Base-by-base conservation (phyloP, 2,888 invertebrate species). In the Crematogaster levior region DNA sequence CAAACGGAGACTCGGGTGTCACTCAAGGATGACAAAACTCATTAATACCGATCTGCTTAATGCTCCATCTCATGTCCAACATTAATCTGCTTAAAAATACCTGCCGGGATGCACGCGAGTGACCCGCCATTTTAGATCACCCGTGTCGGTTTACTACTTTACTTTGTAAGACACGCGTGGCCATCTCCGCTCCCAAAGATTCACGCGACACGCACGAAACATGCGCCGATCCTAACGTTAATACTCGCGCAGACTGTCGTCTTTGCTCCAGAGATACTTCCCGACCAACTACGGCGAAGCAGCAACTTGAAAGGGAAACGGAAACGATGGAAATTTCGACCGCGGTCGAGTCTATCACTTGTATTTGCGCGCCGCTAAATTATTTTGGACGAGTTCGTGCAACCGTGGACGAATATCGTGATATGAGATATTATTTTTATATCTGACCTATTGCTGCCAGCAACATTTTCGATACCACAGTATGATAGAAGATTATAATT, bases 21-120 rank as follows among this genome's bases (percentile, higher is more conserved):
- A 94, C 93, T 94, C 94, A 93, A 90, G 91, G 92, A 91, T 94
- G 94, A 94, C 94, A 93, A 93, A 92, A 92, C 93, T 94, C 94
- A 93, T 94, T 94, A 94, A 94, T 94, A 93, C 93, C 92, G 93
- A 94, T 94, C 94, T 93, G 92, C 92, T 93, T 93, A 94, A 94
- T 93, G 94, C 93, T 85, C 91, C 92, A 92, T 92, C 92, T 91
- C 93, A 92, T 92, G 92, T 93, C 92, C 91, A 88, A 91, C 93
- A 93, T 93, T 94, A 93, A 94, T 94, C 94, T 93, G 91, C 93
- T 93, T 93, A 93, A 93, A 92, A 93, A 93, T 93, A 92, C 86
- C 90, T 84, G 85, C 84, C 48, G 24, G n/a, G 21, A n/a, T 21
- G 21, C 27, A 61, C 18, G 34, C 30, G 46, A 46, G 46, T 30